phyloP scores from a whole-genome alignment of 2,888 invertebrate species.

The Eupithecia abbreviata region DNA sequence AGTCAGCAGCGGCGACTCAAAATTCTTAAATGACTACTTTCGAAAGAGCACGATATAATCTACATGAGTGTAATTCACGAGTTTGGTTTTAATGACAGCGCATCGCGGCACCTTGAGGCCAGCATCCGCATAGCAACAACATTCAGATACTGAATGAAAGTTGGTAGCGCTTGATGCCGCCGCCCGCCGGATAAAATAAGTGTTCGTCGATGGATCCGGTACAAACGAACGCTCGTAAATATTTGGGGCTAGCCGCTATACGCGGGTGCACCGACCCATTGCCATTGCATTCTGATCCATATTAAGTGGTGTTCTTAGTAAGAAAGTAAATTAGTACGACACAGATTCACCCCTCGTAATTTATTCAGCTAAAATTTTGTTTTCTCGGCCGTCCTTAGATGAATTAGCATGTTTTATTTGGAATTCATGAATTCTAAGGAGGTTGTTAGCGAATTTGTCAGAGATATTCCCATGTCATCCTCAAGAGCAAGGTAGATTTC shows the following conservation, averaged over 20 bases:
- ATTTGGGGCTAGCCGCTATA: constrained; percentile 58
- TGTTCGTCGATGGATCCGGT: constrained; percentile 63
- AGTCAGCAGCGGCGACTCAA: constrained; percentile 56
- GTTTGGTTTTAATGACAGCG: constrained; percentile 76
- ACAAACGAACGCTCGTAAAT: constrained; percentile 61
- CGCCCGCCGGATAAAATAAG: constrained; percentile 67
- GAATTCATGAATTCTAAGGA: constrained; percentile 65
- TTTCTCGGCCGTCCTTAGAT: constrained; percentile 56
- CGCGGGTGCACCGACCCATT: constrained; percentile 25
- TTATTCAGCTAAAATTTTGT: constrained; percentile 61
- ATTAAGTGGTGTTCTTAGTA: constrained; percentile 40
- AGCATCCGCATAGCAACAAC: constrained; percentile 82
- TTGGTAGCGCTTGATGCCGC: constrained; percentile 63
- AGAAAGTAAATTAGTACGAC: constrained; percentile 46
- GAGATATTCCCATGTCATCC: constrained; percentile 54
- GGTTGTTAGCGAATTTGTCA: constrained; percentile 63
- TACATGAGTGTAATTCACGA: constrained; percentile 75
- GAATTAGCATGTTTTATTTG: constrained; percentile 66
- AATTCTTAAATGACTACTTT: constrained; percentile 71
- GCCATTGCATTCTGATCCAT: constrained; percentile 46
- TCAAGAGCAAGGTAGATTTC: constrained; percentile 52
- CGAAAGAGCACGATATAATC: constrained; percentile 80
- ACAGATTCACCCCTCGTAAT: constrained; percentile 53
- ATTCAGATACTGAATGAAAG: constrained; percentile 81
- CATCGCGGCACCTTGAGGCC: constrained; percentile 60